phyloP scores from a whole-genome alignment of 2,797 vertebrate genomes.

The Steatocranus sp. region DNA sequence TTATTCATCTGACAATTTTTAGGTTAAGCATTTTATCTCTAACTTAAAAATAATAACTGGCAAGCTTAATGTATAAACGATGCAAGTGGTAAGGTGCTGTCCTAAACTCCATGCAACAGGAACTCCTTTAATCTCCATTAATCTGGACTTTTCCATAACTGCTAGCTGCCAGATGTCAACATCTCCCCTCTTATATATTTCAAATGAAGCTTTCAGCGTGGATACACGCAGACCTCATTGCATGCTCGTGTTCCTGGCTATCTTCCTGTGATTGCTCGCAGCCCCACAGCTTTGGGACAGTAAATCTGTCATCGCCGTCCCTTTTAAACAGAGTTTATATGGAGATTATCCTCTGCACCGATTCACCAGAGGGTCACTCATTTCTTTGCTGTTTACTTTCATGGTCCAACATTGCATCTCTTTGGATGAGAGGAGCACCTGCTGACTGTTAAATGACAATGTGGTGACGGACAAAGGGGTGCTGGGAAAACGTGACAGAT shows the following conservation, averaged over 20 bases:
- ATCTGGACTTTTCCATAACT: background rate
- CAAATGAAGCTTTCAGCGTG: background rate
- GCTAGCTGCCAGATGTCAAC: background rate
- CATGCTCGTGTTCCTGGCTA: background rate
- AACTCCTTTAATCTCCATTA: background rate
- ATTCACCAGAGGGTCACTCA: background rate
- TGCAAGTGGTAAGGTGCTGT: background rate
- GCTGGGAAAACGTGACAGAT: slow-evolving; percentile 44
- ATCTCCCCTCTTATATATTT: background rate
- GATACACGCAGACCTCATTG: background rate
- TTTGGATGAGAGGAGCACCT: slow-evolving; percentile 23
- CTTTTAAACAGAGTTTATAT: background rate
- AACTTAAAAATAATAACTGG: background rate
- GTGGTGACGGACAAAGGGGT: slow-evolving; percentile 30
- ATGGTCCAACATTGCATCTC: background rate
- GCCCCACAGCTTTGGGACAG: background rate
- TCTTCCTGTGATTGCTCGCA: background rate
- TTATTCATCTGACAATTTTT: background rate
- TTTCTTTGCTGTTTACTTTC: slow-evolving; percentile 7
- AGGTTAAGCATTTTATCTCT: background rate
- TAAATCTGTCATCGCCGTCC: background rate
- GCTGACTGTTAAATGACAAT: slow-evolving; percentile 38
- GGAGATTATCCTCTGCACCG: background rate
- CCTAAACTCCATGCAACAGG: background rate
- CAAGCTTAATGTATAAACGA: background rate